Percentiles rank a stretch among this genome's conserved stretches.
Conservation (phyloP, 2,113 vertebrate genomes). For the Ploceus nigricollis region DNA sequence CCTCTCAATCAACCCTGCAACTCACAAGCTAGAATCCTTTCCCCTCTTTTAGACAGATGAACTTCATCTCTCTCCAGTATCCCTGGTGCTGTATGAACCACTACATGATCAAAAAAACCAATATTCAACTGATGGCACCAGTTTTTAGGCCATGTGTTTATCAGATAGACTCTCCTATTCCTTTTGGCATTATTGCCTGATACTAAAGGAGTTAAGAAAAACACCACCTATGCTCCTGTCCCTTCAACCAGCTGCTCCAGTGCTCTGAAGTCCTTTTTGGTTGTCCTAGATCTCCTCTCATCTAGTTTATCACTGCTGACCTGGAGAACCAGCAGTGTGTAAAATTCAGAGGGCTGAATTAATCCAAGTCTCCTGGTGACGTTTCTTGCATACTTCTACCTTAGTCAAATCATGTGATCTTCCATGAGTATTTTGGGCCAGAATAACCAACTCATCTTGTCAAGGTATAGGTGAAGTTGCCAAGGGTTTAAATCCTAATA, state of each 20-base stretch:
- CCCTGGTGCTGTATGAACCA: neutral
- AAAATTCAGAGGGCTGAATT: neutral
- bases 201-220: neutral
- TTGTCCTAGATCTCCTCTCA: neutral
- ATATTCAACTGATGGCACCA: neutral
- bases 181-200: neutral
- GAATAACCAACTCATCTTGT: neutral
- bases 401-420: neutral
- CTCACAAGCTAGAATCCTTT: neutral
- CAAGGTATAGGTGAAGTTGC: neutral
- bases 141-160: no score
- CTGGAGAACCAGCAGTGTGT: neutral
- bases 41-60: neutral
- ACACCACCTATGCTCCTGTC: neutral
- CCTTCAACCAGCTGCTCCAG: neutral
- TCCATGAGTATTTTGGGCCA: neutral
- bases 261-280: neutral
- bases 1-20: neutral
- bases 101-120: rapidly evolving
- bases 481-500: neutral
- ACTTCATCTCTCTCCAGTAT: neutral
- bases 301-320: neutral
- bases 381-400: neutral
- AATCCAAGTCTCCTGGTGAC: neutral
- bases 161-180: neutral